Evolutionary conservation across 2,797 vertebrate genomes (phyloP), one percentile per base, ranked within the genome.

Genomic region (Pseudotriccus pelzelni): DNA sequence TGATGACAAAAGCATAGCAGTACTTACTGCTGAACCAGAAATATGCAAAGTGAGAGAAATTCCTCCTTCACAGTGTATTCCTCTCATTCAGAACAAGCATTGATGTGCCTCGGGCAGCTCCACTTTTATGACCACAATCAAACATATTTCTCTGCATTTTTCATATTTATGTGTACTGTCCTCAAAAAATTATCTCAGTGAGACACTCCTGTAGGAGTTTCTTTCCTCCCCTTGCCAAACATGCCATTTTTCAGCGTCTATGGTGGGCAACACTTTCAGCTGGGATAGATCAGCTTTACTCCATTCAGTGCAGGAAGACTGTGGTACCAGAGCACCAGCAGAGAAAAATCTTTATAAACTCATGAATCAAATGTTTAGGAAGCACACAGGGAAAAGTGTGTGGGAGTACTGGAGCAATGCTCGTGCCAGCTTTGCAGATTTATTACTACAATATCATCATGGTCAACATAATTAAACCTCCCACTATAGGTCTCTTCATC

Each of bases 381-480:
- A 87, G 52, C 28, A 6, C 20, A 20, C 66, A 56, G 50, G 62
- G n/a, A 63, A 89, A 74, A 86, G 17, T 5, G 37, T 52, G 93
- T 94, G 77, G 92, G 85, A 91, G 76, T 73, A 44, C 23, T 62
- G 63, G 82, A 94, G 89, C 68, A 91, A 62, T 53, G 50, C 91
- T 75, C 81, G 52, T 93, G 89, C 62, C 79, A 96, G 83, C 74
- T 79, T 60, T 92, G 79, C 74, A 86, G 92, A 95, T 96, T 95
- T 88, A 96, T 91, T 93, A 84, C 80, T 88, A 91, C 76, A 88
- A 73, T 82, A 88, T 86, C 83, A 96, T 90, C 94, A 91, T 8
- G 67, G 91, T 93, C 94, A 93, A 75, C 87, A 70, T 78, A 94
- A 91, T 88, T 90, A 94, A 91, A 77, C 80, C 80, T 96, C 94